Evolutionary conservation across 2,797 vertebrate species (phyloP).

Genomic region (Todus mexicanus): DNA sequence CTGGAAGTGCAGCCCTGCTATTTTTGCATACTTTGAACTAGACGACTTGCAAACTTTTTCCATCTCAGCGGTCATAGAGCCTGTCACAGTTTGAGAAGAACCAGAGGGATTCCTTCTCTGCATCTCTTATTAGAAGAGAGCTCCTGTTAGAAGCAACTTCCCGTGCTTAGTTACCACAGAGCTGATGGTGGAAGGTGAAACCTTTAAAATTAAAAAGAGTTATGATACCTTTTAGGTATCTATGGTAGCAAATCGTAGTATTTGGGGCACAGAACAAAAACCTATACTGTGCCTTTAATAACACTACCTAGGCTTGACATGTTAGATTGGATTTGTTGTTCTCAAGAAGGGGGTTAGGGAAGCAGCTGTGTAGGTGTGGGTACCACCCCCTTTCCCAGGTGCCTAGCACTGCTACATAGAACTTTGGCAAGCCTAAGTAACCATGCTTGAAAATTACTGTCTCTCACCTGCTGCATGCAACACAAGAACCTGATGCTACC

Average conservation of each 20-base stretch:
- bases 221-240: neutral
- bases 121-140: neutral
- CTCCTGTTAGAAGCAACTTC: neutral
- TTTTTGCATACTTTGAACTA: slow-evolving; percentile 23
- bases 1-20: neutral
- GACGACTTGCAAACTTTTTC: neutral
- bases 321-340: neutral
- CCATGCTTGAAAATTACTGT: neutral
- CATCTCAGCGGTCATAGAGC: neutral
- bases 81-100: slow-evolving; percentile 24
- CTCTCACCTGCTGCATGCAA: neutral
- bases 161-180: neutral
- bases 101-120: neutral
- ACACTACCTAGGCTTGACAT: neutral
- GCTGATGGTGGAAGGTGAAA: neutral
- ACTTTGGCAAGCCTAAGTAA: neutral
- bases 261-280: neutral
- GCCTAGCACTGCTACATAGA: neutral
- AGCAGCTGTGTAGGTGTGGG: neutral
- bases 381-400: neutral
- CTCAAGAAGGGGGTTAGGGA: neutral
- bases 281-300: neutral
- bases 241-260: neutral
- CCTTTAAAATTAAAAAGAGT: neutral
- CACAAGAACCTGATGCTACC: neutral